Conservation (phyloP, 92 coral and sea anemone species). For the Palythoa heliodiscus region DNA sequence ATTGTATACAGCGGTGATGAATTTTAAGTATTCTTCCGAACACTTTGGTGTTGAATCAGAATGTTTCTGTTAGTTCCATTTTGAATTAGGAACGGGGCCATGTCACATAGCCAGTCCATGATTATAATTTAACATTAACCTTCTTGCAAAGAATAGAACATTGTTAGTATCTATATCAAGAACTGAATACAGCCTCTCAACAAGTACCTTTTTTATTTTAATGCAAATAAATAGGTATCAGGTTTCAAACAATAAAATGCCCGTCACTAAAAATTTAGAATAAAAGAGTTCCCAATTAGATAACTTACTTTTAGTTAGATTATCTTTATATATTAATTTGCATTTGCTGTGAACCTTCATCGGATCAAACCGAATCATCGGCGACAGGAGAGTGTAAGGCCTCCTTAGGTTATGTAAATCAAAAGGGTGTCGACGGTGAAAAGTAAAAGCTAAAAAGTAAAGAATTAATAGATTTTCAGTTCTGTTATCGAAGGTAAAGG, state of each 20-base stretch:
- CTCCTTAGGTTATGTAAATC: not conserved
- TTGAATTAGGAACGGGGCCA: too few species aligned
- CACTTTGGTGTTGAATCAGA: too few species aligned
- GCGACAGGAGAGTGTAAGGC: not conserved
- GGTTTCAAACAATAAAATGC: not conserved
- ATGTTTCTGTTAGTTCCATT: too few species aligned
- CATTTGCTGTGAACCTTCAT: not conserved
- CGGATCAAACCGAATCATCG: not conserved
- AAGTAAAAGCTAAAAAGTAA: not conserved
- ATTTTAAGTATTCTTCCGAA: too few species aligned
- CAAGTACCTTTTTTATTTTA: not conserved
- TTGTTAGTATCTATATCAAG: not conserved
- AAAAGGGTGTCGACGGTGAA: not conserved
- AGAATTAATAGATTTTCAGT: too few species aligned
- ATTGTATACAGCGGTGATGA: too few species aligned
- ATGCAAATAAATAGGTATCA: slow-evolving; percentile 4
- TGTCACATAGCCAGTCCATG: too few species aligned
- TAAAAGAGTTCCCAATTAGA: not conserved
- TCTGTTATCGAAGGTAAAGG: too few species aligned
- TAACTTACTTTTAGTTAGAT: not conserved
- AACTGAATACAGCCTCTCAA: not conserved
- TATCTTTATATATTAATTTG: not conserved
- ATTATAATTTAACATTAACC: too few species aligned
- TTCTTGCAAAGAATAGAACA: not conserved
- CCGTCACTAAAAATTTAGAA: not conserved